Evolutionary conservation across 1,140 invertebrate species (phyloP).

Genomic region (Polyergus mexicanus): DNA sequence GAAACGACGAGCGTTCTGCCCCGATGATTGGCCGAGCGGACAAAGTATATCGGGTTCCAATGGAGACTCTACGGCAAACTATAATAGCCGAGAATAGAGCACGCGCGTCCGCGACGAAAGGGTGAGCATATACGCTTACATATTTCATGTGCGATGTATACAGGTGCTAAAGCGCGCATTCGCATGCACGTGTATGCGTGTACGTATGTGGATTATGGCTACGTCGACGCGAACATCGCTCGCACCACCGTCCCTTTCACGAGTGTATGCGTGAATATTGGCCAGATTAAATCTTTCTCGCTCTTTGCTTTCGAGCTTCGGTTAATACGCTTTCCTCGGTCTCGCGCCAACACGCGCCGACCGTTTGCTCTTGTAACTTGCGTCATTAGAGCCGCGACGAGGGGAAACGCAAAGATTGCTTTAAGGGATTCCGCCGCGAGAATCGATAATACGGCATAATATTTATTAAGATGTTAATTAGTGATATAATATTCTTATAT

Average conservation of each 20-base stretch:
- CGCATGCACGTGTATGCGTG: constrained; percentile 25
- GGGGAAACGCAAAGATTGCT: neutral
- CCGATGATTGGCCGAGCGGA: constrained; percentile 25
- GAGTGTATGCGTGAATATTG: constrained; percentile 15
- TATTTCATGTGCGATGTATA: constrained; percentile 77
- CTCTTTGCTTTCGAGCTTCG: constrained; percentile 39
- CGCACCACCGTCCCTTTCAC: neutral
- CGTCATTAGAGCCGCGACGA: constrained; percentile 41
- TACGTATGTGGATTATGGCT: constrained; percentile 40
- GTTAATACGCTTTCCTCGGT: constrained; percentile 37
- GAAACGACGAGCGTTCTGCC: constrained; percentile 3
- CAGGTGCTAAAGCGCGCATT: constrained; percentile 70
- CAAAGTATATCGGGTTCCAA: constrained; percentile 49
- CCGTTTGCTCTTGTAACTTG: constrained; percentile 52
- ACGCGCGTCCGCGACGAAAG: constrained; percentile 65
- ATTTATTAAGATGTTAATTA: neutral
- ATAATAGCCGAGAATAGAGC: constrained; percentile 60
- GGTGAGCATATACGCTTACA: constrained; percentile 73
- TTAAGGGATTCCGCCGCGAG: neutral
- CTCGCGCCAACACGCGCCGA: neutral
- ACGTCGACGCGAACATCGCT: constrained; percentile 19
- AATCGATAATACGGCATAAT: neutral
- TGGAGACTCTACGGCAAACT: constrained; percentile 51
- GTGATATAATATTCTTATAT: neutral
- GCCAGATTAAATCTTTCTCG: constrained; percentile 56